A percentile compares a stretch with the other conserved stretches of the same genome.
Conservation (phyloP, 1,140 invertebrate species). For the Ostrea edulis region DNA sequence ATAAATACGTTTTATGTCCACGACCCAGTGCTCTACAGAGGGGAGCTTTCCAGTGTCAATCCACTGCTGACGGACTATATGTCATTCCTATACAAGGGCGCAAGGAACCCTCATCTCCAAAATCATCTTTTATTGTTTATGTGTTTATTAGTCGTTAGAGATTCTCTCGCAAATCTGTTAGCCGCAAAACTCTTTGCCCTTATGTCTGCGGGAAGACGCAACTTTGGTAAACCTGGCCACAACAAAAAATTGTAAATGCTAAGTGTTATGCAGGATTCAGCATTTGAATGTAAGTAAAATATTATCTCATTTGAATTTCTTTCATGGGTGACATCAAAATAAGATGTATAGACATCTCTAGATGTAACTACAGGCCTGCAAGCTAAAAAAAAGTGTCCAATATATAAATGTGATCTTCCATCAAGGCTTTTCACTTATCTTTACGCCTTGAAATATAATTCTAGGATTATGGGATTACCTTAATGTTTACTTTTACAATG, state of each 20-base stretch:
- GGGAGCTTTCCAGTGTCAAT: background rate
- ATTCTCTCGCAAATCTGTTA: slow-evolving; percentile 23
- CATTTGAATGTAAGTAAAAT: slow-evolving; percentile 7
- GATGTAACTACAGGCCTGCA: too few relatives aligned
- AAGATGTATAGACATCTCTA: too few relatives aligned
- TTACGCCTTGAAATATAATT: background rate
- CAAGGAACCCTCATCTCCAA: slow-evolving; percentile 9
- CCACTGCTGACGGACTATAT: background rate
- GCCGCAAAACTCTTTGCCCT: slow-evolving; percentile 5
- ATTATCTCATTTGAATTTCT: background rate
- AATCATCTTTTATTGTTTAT: slow-evolving; percentile 29
- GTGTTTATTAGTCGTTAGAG: slow-evolving; percentile 34
- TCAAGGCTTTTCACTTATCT: background rate
- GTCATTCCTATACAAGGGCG: background rate
- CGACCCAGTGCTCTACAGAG: background rate
- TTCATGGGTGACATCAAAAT: background rate
- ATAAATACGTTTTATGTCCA: background rate
- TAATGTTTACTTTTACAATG: background rate
- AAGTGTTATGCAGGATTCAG: slow-evolving; percentile 4
- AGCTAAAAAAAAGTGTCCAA: too few relatives aligned
- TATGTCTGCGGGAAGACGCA: background rate
- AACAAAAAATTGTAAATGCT: slow-evolving; percentile 3
- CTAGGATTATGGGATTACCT: background rate
- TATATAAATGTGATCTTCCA: too few relatives aligned
- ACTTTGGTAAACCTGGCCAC: background rate